A percentile compares a stretch with the other conserved stretches of the same genome.
phyloP scores from a whole-genome alignment of 2,797 vertebrate species.

The Bradypus variegatus region DNA sequence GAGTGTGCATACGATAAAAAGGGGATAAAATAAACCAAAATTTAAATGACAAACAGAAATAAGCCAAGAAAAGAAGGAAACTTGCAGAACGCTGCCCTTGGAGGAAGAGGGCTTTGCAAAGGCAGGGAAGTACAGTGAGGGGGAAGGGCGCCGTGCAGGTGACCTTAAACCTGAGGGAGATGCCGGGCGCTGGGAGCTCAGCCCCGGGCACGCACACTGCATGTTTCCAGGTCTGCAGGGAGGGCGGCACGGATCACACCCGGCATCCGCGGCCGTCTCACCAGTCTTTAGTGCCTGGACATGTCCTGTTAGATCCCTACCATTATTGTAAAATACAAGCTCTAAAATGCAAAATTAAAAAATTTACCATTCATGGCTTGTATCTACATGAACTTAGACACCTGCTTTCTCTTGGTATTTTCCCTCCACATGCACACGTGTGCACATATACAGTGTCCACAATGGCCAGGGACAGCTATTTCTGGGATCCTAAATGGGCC shows the following conservation, averaged over 20 bases:
- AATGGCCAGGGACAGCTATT: background rate
- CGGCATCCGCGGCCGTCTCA: too few species aligned
- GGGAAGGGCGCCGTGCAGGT: background rate
- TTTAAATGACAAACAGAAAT: slow-evolving; percentile 16
- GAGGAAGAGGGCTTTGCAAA: background rate
- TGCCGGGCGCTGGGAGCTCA: background rate
- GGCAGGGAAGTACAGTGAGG: background rate
- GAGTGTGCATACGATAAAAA: background rate
- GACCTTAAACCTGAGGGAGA: background rate
- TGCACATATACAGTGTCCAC: background rate
- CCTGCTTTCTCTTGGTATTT: background rate
- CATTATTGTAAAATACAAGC: too few species aligned
- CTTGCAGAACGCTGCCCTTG: background rate
- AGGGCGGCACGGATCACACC: too few species aligned
- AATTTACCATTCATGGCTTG: too few species aligned
- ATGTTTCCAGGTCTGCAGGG: too few species aligned
- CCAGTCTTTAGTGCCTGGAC: too few species aligned
- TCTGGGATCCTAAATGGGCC: background rate
- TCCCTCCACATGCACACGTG: too few species aligned
- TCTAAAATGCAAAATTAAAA: too few species aligned
- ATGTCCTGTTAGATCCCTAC: too few species aligned
- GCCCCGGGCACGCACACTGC: too few species aligned
- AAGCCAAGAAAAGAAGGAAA: background rate
- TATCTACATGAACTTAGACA: too few species aligned
- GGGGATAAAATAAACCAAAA: background rate